A percentile compares a stretch with the other conserved stretches of the same genome.
Conservation (phyloP, 1,140 invertebrate genomes). For the Neodiprion virginianus region DNA sequence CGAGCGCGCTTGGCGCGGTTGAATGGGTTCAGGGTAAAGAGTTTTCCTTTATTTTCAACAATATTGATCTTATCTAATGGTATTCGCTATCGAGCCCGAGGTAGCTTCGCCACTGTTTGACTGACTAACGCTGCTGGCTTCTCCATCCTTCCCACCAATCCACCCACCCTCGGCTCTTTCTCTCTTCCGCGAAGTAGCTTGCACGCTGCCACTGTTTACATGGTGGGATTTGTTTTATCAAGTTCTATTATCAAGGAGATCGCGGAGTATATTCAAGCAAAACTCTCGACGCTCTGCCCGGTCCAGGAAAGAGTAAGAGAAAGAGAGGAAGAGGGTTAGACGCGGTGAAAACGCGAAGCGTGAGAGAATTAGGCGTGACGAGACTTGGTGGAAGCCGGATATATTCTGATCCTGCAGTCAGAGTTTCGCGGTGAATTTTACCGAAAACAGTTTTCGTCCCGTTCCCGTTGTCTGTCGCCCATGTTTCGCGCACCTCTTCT, state of each 20-base stretch:
- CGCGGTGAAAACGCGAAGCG: slow-evolving; percentile 34
- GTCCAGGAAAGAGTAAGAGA: slow-evolving; percentile 14
- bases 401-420: not conserved
- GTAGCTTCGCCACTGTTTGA: slow-evolving; percentile 44
- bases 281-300: not conserved
- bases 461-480: not conserved
- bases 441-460: too few relatives aligned
- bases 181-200: slow-evolving; percentile 4
- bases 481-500: not conserved
- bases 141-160: not conserved
- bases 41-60: slow-evolving; percentile 40
- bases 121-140: slow-evolving; percentile 41
- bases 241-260: slow-evolving; percentile 44
- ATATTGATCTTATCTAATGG: slow-evolving; percentile 62
- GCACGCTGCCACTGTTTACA: slow-evolving; percentile 46
- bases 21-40: too few relatives aligned
- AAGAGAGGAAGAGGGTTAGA: slow-evolving; percentile 31
- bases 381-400: slow-evolving; percentile 9
- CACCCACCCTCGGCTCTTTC: slow-evolving; percentile 36
- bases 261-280: not conserved
- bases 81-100: slow-evolving; percentile 48
- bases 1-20: too few relatives aligned
- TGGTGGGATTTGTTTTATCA: slow-evolving; percentile 60
- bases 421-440: too few relatives aligned
- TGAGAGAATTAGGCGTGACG: slow-evolving; percentile 12